Evolutionary conservation across 1,140 invertebrate species (phyloP), one percentile per base, ranked within the genome.

Genomic region (Mycetomoellerius zeteki): DNA sequence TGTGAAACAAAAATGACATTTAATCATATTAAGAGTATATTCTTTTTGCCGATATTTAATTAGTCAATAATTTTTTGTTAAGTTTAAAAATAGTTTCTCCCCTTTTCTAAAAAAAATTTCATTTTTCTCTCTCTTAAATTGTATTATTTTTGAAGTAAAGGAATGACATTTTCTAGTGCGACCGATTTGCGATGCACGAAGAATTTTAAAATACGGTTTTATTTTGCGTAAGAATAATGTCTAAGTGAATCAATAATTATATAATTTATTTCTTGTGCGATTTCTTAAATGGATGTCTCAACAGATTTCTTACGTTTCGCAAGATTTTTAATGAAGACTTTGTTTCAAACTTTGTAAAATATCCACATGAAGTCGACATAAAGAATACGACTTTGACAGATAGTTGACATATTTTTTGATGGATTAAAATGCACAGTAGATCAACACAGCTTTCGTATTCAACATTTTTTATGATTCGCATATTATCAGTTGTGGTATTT

Each of bases 401-500:
- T 19, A 33, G 14, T 27, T 10, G 16, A 65, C 4, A 50, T 19
- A 21, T 73, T 60, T 47, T 27, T 24, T 56, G 47, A 80, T 78
- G n/a, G n/a, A 54, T 5, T 58, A 37, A 37, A 47, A 56, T 33
- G 7, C 19, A 50, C 4, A 64, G 21, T 30, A 67, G 60, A 19
- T 37, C 54, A n/a, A 37, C 19, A 12, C 0, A 3, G 16, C 3
- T 84, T 67, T 77, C 54, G n/a, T 16, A 50, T 52, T 77, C 21
- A 24, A 67, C 10, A 5, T 76, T 76, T 58, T 52, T 64, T 43
- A 33, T 19, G 3, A 33, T 64, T 27, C 47, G 72, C n/a, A 43
- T 10, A 81, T 81, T 56, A 81, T 71, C 76, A n/a, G 19, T 27
- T 24, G 19, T n/a, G 19, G 5, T 10, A 65, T 78, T 7, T 78